Evolutionary conservation across 2,113 vertebrate genomes (phyloP), one percentile per base, ranked within the genome.

Genomic region (Silurus asotus): DNA sequence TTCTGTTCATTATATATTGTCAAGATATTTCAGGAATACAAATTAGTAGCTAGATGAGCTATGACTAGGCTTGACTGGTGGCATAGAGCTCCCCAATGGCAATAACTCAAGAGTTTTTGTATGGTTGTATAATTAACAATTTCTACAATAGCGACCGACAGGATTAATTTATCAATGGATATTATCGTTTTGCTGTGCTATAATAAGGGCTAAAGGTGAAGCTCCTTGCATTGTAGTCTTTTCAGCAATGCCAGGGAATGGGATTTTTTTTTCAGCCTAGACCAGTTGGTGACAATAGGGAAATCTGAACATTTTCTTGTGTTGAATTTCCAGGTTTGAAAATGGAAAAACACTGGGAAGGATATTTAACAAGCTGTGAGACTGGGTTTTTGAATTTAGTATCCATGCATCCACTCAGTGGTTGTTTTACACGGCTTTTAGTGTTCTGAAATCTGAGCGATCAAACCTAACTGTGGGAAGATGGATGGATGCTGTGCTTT

Each of bases 401-500:
- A 61, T 20, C 10, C 14, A 23, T 67, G 28, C 37, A 25, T 81
- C 14, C 61, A 76, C 58, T 84, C 58, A 69, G 61, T 72, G 77
- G 49, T 81, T 69, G 53, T 78, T 86, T 67, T 81, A 55, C 78
- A 53, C 81, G 86, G 56, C 48, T 53, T 62, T 62, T 11, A 37
- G 56, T 56, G 37, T 23, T 72, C 65, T 85, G 83, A 84, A 86
- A 87, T 85, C 81, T 56, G 65, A 88, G 83, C n/a, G 37, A 28
- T 37, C 2, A 49, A 82, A 80, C 62, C 10, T 74, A 53, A 81
- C 81, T 61, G 76, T 67, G 15, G 81, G 53, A 76, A 67, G 87
- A 83, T 61, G 48, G 61, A 85, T 79, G 67, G 82, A 85, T 56
- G 65, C 58, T 80, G 82, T 49, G 79, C 83, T 76, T 87, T 70